Evolutionary conservation across 1,140 invertebrate genomes (phyloP).

Genomic region (Riptortus pedestris): DNA sequence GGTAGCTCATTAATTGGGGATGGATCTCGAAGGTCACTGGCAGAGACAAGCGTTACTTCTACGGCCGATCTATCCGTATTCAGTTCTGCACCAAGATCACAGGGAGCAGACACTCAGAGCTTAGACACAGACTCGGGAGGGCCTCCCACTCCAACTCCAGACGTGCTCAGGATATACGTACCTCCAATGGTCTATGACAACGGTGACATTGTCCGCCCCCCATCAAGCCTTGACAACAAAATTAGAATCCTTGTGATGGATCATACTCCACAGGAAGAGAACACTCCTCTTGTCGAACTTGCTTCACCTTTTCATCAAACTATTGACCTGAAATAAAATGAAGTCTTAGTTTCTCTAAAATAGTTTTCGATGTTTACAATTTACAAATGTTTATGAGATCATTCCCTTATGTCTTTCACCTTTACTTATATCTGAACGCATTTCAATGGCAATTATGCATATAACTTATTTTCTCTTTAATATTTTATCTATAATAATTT

Average conservation of each 20-base stretch:
- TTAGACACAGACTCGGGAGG: conserved; percentile 47
- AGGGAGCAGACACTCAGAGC: conserved; percentile 60
- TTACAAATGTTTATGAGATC: not conserved
- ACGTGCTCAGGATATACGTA: conserved; percentile 64
- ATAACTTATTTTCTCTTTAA: too few relatives aligned
- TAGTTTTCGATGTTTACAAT: not conserved
- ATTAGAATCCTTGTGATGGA: conserved; percentile 30
- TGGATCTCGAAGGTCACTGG: conserved; percentile 62
- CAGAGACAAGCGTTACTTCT: conserved; percentile 71
- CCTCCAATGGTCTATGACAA: conserved; percentile 39
- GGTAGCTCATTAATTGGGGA: conserved; percentile 49
- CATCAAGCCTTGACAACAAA: conserved; percentile 27
- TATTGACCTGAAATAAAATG: conserved; percentile 3
- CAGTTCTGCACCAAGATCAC: conserved; percentile 58
- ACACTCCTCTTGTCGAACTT: conserved; percentile 30
- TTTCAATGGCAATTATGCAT: too few relatives aligned
- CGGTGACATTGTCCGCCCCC: conserved; percentile 25
- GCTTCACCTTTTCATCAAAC: conserved; percentile 23
- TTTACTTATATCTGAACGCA: not conserved
- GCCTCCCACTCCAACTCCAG: conserved; percentile 49
- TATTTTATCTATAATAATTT: too few relatives aligned
- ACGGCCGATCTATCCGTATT: conserved; percentile 70
- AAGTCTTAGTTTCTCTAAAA: too few relatives aligned
- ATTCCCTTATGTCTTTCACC: conserved; percentile 1
- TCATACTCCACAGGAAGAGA: conserved; percentile 26